Conservation (phyloP, 1,140 invertebrate species). For the Anastatus disparis region DNA sequence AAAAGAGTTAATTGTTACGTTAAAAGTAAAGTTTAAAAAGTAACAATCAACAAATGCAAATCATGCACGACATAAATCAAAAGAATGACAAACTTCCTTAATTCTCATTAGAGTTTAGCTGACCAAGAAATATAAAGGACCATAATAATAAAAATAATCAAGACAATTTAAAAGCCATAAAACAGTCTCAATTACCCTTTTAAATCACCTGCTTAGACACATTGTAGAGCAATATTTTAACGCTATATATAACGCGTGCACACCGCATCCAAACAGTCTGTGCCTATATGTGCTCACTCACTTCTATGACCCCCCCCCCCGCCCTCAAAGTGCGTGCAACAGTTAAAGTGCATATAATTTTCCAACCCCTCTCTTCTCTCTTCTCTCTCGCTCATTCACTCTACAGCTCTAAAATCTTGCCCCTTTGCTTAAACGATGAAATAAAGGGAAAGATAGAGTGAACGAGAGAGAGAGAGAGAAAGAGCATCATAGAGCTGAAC, state of each 20-base stretch:
- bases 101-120: conserved; percentile 2
- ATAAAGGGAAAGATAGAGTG: neutral
- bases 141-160: conserved; percentile 28
- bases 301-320: neutral
- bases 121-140: neutral
- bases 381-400: too few species aligned
- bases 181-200: neutral
- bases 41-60: neutral
- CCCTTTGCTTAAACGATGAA: neutral
- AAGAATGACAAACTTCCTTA: neutral
- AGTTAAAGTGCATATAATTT: conserved; percentile 31
- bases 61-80: neutral
- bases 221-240: conserved; percentile 16
- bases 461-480: neutral
- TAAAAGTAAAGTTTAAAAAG: too few species aligned
- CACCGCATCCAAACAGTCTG: too few species aligned
- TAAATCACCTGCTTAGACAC: conserved; percentile 26
- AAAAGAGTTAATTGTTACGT: too few species aligned
- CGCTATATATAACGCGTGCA: too few species aligned
- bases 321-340: conserved; percentile 17
- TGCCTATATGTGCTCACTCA: neutral
- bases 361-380: too few species aligned
- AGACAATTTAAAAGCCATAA: conserved; percentile 21
- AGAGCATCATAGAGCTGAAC: neutral
- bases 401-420: too few species aligned